These are phyloP conservation scores for Merluccius polli DNA, from an alignment of 2,797 vertebrate species.

Conservation along the genomic window DNA sequence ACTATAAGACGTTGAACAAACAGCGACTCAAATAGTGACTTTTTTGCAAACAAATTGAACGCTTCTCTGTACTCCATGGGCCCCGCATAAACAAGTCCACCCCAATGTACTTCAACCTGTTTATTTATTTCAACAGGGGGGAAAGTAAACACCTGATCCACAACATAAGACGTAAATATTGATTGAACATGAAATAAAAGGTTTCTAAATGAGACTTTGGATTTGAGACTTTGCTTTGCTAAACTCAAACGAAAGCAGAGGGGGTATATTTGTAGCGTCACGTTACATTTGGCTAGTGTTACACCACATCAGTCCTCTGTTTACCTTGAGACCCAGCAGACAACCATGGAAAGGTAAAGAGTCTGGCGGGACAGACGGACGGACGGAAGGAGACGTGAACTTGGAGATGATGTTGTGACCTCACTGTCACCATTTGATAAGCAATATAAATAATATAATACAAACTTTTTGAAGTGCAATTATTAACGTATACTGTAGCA, in stretches of 20 bases:
- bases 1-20: slow-evolving; percentile 51
- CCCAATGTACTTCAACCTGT: slow-evolving; percentile 43
- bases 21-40: slow-evolving; percentile 51
- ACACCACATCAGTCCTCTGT: slow-evolving; percentile 36
- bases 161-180: slow-evolving; percentile 20
- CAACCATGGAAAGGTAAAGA: slow-evolving; percentile 48
- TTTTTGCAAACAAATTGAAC: slow-evolving; percentile 48
- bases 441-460: slow-evolving; percentile 14
- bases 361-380: slow-evolving; percentile 32
- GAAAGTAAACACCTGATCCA: slow-evolving; percentile 27
- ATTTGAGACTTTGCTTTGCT: background rate
- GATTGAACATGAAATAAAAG: background rate
- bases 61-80: slow-evolving; percentile 45
- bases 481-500: background rate
- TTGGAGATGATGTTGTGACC: slow-evolving; percentile 45
- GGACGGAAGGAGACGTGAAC: slow-evolving; percentile 49
- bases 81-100: slow-evolving; percentile 41
- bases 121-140: slow-evolving; percentile 23
- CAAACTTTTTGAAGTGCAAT: background rate
- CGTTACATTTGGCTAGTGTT: background rate
- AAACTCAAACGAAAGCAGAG: background rate
- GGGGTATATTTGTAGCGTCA: background rate
- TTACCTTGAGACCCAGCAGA: slow-evolving; percentile 64
- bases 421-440: slow-evolving; percentile 59
- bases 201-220: background rate